Base-by-base conservation (phyloP, 2,888 invertebrate genomes). In the Hetaerina titia region DNA sequence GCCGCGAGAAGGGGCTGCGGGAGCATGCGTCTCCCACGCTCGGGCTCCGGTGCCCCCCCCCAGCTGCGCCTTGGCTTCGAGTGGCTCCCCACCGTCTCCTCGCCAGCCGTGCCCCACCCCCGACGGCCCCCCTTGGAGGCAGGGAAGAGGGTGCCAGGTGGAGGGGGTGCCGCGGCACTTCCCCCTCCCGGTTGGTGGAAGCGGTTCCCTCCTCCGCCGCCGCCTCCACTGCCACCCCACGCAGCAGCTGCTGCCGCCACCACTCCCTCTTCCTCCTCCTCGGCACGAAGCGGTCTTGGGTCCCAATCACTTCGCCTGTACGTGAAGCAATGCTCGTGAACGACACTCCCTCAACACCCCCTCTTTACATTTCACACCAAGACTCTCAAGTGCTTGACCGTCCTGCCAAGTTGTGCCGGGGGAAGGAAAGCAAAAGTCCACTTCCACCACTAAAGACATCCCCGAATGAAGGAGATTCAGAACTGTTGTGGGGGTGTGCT, bases 21-120 rank as follows among this genome's bases (percentile, higher is more conserved):
- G n/a, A 92, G 92, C 92, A 92, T 92, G 56, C 92, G 92, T n/a
- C 92, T 92, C 22, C 92, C 92, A 11, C 92, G 64, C 92, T 92
- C 92, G 8, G 92, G 92, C 92, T 92, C 92, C n/a, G 92, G 92
- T 13, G 92, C 92, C 57, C 92, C 92, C 9, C 92, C 92, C 92
- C 92, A 92, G 74, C 56, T 92, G 69, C 92, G 92, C n/a, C 92
- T 64, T 7, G 92, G 25, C 69, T 92, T 92, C 15, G 92, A 69
- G 45, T 92, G 92, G 45, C 92, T 69, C n/a, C 92, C 92, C 9
- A 92, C 69, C 92, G 69, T 69, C 56, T 92, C 92, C n/a, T 92
- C 92, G 22, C 92, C 92, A 22, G 92, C 92, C 2, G 92, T 92
- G 22, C 92, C 92, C 92, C 92, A 92, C 11, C 74, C 92, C 56